Evolutionary conservation across 2,888 invertebrate genomes (phyloP).

Genomic region (Hemithea aestivaria): DNA sequence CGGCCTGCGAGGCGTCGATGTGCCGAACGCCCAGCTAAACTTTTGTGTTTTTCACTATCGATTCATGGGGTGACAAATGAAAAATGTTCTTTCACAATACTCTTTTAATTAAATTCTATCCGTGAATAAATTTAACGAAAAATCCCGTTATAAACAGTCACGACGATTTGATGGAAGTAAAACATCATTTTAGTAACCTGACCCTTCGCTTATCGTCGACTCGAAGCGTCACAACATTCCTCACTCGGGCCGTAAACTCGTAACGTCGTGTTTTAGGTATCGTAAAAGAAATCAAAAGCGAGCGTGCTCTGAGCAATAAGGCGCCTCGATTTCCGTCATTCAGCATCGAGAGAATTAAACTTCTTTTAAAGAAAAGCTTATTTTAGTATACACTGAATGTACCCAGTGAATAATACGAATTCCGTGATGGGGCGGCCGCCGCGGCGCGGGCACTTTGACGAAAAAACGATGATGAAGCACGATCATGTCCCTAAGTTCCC

Average conservation of each 20-base stretch:
- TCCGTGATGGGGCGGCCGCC: conserved; percentile 46
- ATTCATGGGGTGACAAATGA: conserved; percentile 37
- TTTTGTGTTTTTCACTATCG: conserved; percentile 50
- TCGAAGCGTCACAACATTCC: conserved; percentile 41
- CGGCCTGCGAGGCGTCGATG: conserved; percentile 35
- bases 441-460: conserved; percentile 53
- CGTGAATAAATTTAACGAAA: conserved; percentile 16
- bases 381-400: conserved; percentile 58
- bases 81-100: conserved; percentile 15
- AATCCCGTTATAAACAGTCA: conserved; percentile 13
- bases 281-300: conserved; percentile 63
- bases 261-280: conserved; percentile 58
- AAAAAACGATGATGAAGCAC: conserved; percentile 72
- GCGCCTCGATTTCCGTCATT: conserved; percentile 62
- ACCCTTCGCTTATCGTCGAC: conserved; percentile 36
- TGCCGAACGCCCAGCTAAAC: conserved; percentile 41
- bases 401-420: conserved; percentile 65
- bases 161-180: conserved; percentile 19
- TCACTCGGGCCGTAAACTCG: conserved; percentile 53
- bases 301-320: conserved; percentile 63
- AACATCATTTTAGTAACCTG: conserved; percentile 21
- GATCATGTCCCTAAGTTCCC: conserved; percentile 60
- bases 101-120: conserved; percentile 17
- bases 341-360: conserved; percentile 65
- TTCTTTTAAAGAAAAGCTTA: conserved; percentile 60